phyloP scores from a whole-genome alignment of 2,113 vertebrate species.

The Cephalopholis sonnerati region DNA sequence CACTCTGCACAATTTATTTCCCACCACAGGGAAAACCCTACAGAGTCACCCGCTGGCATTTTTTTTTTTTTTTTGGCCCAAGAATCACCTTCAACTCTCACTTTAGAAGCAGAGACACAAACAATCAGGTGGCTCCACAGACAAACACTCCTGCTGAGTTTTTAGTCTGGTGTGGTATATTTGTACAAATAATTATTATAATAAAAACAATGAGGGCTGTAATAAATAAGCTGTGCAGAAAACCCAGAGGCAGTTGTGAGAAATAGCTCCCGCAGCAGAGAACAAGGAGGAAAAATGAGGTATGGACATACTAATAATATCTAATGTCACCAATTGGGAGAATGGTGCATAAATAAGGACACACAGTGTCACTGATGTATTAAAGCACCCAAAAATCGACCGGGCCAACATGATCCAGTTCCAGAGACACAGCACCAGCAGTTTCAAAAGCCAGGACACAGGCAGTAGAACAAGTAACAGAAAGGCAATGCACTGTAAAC shows the following conservation, averaged over 20 bases:
- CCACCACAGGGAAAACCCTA: conserved; percentile 76
- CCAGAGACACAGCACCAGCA: neutral
- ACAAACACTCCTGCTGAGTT: conserved; percentile 35
- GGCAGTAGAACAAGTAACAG: neutral
- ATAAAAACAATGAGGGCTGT: conserved; percentile 4
- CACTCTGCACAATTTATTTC: conserved; percentile 75
- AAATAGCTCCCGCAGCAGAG: neutral
- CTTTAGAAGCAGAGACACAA: conserved; percentile 42
- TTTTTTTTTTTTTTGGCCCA: conserved; percentile 38
- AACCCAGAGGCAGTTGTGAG: conserved; percentile 5
- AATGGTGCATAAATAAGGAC: neutral
- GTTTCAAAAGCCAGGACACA: neutral
- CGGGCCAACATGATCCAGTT: neutral
- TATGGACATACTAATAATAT: neutral
- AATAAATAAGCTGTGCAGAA: conserved; percentile 29
- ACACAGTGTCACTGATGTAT: neutral
- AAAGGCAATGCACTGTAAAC: neutral
- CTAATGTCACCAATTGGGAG: neutral
- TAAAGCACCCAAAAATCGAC: neutral
- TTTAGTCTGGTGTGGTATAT: conserved; percentile 24
- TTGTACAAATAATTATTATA: conserved; percentile 42
- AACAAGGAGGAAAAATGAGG: neutral
- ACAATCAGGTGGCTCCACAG: conserved; percentile 22
- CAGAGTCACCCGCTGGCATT: conserved; percentile 54
- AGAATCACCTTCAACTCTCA: conserved; percentile 67